Base-by-base conservation (phyloP, 37 sponge, comb jelly and placozoan genomes). In the Lycopodina hypogea region DNA sequence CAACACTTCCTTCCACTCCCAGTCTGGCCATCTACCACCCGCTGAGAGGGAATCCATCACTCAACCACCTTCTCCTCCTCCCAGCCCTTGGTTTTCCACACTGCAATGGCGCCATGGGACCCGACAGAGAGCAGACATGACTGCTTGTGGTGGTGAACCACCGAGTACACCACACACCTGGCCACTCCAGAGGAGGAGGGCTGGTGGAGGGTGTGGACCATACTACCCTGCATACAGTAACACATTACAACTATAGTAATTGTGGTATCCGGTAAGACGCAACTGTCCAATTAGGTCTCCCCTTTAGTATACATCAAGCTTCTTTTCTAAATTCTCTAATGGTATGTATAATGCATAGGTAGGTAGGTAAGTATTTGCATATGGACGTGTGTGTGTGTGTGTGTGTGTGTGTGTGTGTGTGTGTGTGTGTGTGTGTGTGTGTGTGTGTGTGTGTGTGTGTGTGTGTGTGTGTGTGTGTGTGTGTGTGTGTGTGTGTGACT, bases 81-180 rank as follows among this genome's bases (percentile, higher is more conserved):
- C 71, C 75, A 82, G 1, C 68, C 73, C 9, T 45, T 36, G 33
- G 21, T 30, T 74, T 95, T 95, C 96, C 96, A 95, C 14, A 95
- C 84, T 15, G 58, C 85, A 32, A 93, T 85, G 3, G 87, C 76
- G 14, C 96, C 96, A n/a, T 69, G 19, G 29, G 89, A 84, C 23
- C 85, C 87, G 34, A 85, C 93, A 22, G 96, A 71, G 36, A 95
- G 83, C 24, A 95, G 82, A 75, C 90, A 92, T 23, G 90, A 68
- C 34, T 86, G 72, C 57, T 69, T 92, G 69, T 86, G 87, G 69
- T 93, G 93, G 52, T 81, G 79, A 29, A 79, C 59, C 18, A 95
- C 40, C 0, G 96, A 92, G 62, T 95, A 95, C 28, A 95, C 85
- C 34, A 95, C 77, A 84, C 83, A 85, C 34, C 23, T 69, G 17